Evolutionary conservation across 2,888 invertebrate species (phyloP), one percentile per base, ranked within the genome.

Genomic region (Drosophila mayaguana): DNA sequence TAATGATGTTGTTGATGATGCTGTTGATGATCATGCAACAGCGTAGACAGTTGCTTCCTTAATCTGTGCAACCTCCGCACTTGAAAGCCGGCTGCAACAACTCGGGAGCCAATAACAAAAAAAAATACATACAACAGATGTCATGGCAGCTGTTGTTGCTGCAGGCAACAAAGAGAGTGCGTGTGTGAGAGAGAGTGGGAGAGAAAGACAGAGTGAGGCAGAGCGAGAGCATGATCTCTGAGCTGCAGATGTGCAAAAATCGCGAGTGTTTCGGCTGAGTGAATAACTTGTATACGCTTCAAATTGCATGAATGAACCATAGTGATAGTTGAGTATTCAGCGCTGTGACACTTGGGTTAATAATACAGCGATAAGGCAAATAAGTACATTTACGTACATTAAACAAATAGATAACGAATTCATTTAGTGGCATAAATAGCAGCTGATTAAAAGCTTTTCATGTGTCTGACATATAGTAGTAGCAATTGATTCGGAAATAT

Each of bases 31-130:
- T 75, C 75, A 79, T 78, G 79, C 79, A 78, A 79, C 76, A 40
- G 8, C 36, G 60, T 22, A 65, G 51, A 66, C 63, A 78, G 66
- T 71, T 67, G 81, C 81, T 83, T 88, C 83, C 88, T 88, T 78
- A 83, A 83, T 72, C 73, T 73, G 75, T 63, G 82, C 85, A 79
- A 83, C 83, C 83, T 83, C 83, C 81, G 79, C 82, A 82, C 76
- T 82, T 82, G 82, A 82, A 74, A 62, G 80, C 77, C 80, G 76
- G 80, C 80, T 80, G 80, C 75, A 75, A 22, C 56, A 57, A 67
- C 72, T 53, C 55, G 42, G 36, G 40, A 72, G 64, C 64, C 54
- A 18, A 66, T 51, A 53, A 61, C 40, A 53, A 53, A 43, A 14
- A 22, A 50, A 46, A 36, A 51, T 45, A 45, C 20, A 22, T 40